Conservation (phyloP, 2,797 vertebrate genomes). For the Cynopterus sphinx region DNA sequence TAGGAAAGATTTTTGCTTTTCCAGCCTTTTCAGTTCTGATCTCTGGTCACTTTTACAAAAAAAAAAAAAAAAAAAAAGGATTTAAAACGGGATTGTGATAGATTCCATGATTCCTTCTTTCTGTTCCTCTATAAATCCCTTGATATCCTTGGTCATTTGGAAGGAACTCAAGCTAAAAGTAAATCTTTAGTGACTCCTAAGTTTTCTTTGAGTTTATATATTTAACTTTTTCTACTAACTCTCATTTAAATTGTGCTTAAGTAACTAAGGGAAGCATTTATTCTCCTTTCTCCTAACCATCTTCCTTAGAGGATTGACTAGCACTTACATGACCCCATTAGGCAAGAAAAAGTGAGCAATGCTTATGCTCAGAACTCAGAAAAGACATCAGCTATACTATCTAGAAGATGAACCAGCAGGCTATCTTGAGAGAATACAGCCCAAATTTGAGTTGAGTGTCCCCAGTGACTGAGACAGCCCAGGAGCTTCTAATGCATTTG, state of each 20-base stretch:
- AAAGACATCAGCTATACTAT: not conserved
- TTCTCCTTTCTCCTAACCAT: not conserved
- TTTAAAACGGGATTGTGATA: not conserved
- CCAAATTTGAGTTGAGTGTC: not conserved
- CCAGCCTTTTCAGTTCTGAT: not conserved
- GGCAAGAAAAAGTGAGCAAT: not conserved
- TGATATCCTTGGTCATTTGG: not conserved
- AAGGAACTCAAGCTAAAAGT: conserved; percentile 11
- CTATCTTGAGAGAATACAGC: not conserved
- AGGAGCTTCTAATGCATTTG: not conserved
- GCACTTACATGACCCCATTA: not conserved
- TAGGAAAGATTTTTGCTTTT: not conserved
- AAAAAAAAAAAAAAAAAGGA: not conserved
- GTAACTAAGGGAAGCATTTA: not conserved
- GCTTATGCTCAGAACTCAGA: not conserved
- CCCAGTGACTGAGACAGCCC: not conserved
- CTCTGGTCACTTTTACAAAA: not conserved
- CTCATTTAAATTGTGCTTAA: not conserved
- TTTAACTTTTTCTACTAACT: not conserved
- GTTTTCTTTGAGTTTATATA: not conserved
- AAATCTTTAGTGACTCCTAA: not conserved
- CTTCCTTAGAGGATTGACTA: not conserved
- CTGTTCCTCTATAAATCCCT: not conserved
- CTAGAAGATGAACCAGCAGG: not conserved
- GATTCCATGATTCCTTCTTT: not conserved